These are phyloP conservation scores for Typhlichthys subterraneus DNA, from an alignment of 2,797 vertebrate genomes.

Conservation along the genomic window DNA sequence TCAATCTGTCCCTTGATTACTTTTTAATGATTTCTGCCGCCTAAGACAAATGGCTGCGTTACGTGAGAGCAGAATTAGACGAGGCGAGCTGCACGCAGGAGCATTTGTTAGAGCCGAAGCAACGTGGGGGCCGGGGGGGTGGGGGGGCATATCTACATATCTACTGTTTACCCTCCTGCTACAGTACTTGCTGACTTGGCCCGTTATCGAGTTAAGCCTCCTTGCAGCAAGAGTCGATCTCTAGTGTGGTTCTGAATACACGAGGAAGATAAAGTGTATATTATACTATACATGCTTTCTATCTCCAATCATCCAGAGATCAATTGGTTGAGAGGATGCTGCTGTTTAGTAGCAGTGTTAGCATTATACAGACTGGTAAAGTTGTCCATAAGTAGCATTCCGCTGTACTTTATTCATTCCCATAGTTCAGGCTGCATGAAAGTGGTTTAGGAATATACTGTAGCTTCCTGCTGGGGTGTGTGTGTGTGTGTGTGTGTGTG, in stretches of 20 bases:
- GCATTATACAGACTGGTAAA: no score
- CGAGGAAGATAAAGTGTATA: not conserved
- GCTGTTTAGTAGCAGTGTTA: no score
- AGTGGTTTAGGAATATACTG: no score
- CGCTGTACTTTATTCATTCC: no score
- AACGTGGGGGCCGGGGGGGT: conserved; percentile 53
- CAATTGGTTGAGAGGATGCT: no score
- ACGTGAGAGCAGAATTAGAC: conserved; percentile 83
- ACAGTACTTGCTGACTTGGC: conserved; percentile 43
- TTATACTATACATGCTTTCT: not conserved
- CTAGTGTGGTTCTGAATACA: not conserved
- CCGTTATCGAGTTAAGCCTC: conserved; percentile 36
- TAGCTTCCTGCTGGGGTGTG: not conserved
- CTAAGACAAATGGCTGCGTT: conserved; percentile 82
- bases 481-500: not conserved
- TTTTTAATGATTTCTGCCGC: conserved; percentile 85
- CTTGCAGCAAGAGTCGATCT: conserved; percentile 13
- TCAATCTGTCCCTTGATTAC: conserved; percentile 81
- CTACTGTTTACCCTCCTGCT: conserved; percentile 71
- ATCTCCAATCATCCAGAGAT: no score
- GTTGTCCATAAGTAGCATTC: no score
- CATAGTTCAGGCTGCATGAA: no score
- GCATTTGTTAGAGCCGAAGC: conserved; percentile 78
- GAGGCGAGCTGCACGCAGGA: conserved; percentile 67
- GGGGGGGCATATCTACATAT: not conserved